phyloP scores from a whole-genome alignment of 1,140 invertebrate species.

The Heliothis subflexa region DNA sequence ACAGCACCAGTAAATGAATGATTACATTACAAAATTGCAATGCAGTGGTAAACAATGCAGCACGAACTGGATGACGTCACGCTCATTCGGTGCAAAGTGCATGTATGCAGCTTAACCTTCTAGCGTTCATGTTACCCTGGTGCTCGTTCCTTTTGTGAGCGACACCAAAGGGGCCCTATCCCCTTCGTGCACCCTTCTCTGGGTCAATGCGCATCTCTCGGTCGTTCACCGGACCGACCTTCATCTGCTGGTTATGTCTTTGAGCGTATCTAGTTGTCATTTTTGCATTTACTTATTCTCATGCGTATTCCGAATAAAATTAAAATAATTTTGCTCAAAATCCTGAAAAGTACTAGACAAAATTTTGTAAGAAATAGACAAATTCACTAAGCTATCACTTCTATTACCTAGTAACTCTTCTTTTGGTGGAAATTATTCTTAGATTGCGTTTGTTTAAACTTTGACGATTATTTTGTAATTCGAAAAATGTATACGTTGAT shows the following conservation, averaged over 20 bases:
- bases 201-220: conserved; percentile 78
- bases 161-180: conserved; percentile 84
- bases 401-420: too few relatives aligned
- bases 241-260: conserved; percentile 50
- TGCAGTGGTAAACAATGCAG: conserved; percentile 79
- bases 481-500: background rate
- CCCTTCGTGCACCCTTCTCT: conserved; percentile 83
- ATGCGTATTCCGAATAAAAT: conserved; percentile 5
- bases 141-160: conserved; percentile 82
- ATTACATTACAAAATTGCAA: conserved; percentile 53
- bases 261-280: conserved; percentile 23
- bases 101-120: conserved; percentile 81
- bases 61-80: conserved; percentile 75
- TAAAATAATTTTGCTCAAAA: background rate
- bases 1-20: conserved; percentile 36
- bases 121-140: conserved; percentile 76
- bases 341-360: background rate
- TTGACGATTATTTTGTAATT: too few relatives aligned
- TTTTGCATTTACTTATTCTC: conserved; percentile 3
- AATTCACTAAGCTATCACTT: too few relatives aligned
- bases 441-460: too few relatives aligned
- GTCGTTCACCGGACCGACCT: conserved; percentile 68
- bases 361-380: background rate
- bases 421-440: too few relatives aligned
- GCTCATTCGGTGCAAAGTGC: conserved; percentile 84